These are phyloP conservation scores for Elephantulus edwardii DNA, from an alignment of 2,113 vertebrate species.

Conservation along the genomic window DNA sequence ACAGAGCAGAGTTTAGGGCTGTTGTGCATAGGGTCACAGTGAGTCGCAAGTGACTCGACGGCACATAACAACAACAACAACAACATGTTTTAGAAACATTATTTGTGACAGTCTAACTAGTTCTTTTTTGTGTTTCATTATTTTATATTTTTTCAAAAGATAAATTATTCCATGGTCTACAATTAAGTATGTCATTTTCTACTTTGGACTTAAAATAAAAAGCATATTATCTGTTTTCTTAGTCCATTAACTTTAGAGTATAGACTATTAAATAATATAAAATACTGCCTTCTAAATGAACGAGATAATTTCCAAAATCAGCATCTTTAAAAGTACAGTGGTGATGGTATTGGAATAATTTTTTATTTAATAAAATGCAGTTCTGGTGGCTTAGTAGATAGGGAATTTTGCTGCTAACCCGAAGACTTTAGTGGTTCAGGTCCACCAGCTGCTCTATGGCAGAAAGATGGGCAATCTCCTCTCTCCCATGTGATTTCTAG, in stretches of 20 bases:
- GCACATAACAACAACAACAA: too few species aligned
- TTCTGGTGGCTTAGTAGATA: too few species aligned
- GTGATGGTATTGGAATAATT: neutral
- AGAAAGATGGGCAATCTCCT: too few species aligned
- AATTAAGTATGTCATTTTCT: conserved; percentile 18
- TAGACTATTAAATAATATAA: neutral
- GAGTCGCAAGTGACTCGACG: too few species aligned
- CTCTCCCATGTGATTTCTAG: too few species aligned
- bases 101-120: neutral
- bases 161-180: neutral
- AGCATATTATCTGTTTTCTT: neutral
- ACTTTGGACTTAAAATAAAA: neutral
- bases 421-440: too few species aligned
- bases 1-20: too few species aligned
- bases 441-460: too few species aligned
- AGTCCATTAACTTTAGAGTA: neutral
- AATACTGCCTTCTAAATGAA: conserved; percentile 18
- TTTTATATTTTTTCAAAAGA: neutral
- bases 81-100: neutral
- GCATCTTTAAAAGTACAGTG: neutral
- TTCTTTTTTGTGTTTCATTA: neutral
- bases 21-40: too few species aligned
- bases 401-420: too few species aligned
- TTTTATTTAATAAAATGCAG: neutral
- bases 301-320: conserved; percentile 1